These are phyloP conservation scores for Sander vitreus DNA, from an alignment of 2,113 vertebrate genomes.

Conservation along the genomic window DNA sequence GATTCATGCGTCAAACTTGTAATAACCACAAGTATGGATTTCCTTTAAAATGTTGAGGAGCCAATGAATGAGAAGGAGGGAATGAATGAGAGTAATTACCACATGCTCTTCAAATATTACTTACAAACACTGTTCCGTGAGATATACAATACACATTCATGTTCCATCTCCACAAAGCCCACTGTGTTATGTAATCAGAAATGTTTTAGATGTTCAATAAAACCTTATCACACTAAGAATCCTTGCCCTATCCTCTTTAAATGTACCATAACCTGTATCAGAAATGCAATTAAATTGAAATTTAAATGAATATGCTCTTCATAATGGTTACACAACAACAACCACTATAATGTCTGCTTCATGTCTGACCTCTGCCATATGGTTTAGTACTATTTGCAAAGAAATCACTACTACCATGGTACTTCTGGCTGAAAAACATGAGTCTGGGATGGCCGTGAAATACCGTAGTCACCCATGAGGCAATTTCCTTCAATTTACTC, in stretches of 20 bases:
- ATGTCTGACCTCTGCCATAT: slow-evolving; percentile 4
- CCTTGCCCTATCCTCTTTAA: not conserved
- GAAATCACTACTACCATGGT: not conserved
- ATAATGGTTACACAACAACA: slow-evolving; percentile 13
- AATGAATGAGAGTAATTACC: slow-evolving; percentile 41
- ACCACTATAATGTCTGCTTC: slow-evolving; percentile 1
- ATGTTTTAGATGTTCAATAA: slow-evolving; percentile 30
- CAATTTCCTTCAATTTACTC: slow-evolving; percentile 15
- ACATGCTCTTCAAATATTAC: slow-evolving; percentile 12
- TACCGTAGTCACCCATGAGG: not conserved
- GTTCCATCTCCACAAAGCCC: not conserved
- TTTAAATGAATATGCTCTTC: slow-evolving; percentile 15
- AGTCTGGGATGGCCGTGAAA: slow-evolving; percentile 1
- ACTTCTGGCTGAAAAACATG: not conserved
- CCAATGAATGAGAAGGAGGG: slow-evolving; percentile 16
- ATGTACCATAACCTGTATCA: slow-evolving; percentile 26
- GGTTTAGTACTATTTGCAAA: not conserved
- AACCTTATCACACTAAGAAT: slow-evolving; percentile 14
- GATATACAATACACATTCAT: not conserved
- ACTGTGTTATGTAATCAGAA: not conserved
- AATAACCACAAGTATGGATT: slow-evolving; percentile 71
- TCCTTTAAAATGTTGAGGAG: slow-evolving; percentile 46
- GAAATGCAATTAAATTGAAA: slow-evolving; percentile 33
- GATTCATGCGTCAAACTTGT: slow-evolving; percentile 39
- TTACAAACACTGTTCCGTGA: not conserved